These are phyloP conservation scores for Luffia ferchaultella DNA, from an alignment of 2,888 invertebrate species.

Conservation along the genomic window DNA sequence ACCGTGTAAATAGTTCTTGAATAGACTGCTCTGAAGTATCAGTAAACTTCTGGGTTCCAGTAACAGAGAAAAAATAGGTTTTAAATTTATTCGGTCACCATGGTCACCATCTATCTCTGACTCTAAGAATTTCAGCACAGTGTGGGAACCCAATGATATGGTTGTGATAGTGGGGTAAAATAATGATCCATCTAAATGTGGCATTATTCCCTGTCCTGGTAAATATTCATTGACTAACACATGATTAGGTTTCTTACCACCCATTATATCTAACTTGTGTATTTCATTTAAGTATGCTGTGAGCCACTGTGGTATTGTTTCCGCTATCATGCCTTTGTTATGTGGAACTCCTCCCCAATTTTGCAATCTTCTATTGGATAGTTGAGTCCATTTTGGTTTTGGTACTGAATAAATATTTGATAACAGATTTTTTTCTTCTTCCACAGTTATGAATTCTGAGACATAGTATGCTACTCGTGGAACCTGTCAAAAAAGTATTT, in stretches of 20 bases:
- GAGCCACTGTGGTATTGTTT: slow-evolving; percentile 88
- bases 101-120: slow-evolving; percentile 42
- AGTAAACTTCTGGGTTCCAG: slow-evolving; percentile 90
- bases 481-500: slow-evolving; percentile 38
- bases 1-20: slow-evolving; percentile 84
- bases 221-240: slow-evolving; percentile 94
- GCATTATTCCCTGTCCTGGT: slow-evolving; percentile 95
- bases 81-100: slow-evolving; percentile 28
- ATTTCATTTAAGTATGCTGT: slow-evolving; percentile 75
- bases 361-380: slow-evolving; percentile 90
- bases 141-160: slow-evolving; percentile 90
- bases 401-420: slow-evolving; percentile 81
- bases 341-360: slow-evolving; percentile 98
- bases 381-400: slow-evolving; percentile 95
- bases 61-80: slow-evolving; percentile 75
- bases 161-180: slow-evolving; percentile 94
- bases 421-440: slow-evolving; percentile 76
- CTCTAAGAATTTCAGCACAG: slow-evolving; percentile 84
- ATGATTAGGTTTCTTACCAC: slow-evolving; percentile 84
- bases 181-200: slow-evolving; percentile 94
- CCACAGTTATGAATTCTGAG: slow-evolving; percentile 82
- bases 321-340: slow-evolving; percentile 91
- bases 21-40: slow-evolving; percentile 83
- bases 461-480: slow-evolving; percentile 80
- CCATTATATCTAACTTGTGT: slow-evolving; percentile 72